Evolutionary conservation across 2,888 invertebrate species (phyloP), one percentile per base, ranked within the genome.

Genomic region (Acleris emargana): DNA sequence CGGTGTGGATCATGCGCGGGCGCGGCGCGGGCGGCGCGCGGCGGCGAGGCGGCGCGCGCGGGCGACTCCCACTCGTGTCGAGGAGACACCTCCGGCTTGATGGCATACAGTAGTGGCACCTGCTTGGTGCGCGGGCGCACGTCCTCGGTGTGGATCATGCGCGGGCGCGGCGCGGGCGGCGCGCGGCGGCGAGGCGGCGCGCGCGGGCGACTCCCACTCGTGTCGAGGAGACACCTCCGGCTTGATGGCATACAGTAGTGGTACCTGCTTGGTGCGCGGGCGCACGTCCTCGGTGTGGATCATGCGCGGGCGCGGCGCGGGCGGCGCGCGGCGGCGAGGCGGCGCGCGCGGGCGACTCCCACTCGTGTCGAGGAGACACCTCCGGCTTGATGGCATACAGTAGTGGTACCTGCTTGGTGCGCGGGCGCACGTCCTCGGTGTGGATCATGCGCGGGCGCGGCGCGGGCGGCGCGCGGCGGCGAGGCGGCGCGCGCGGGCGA

Each of bases 1-100:
- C 95, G 0, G 96, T 96, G 80, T 96, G 96, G 72, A 96, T 96
- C 96, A 96, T 96, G 77, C 95, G 95, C 4, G 96, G 96, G 38
- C 96, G 91, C 1, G 94, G 90, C 7, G 92, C 4, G 96, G 96
- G 38, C 96, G 91, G 1, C 94, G 90, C 7, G 92, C 88, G 67
- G 83, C 80, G 58, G 32, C 5, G 32, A 2, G 32, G 50, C 22
- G 50, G 50, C 17, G 28, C 28, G 17, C 9, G 52, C 28, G 52
- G 7, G 22, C n/a, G n/a, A n/a, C n/a, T n/a, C n/a, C n/a, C n/a
- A n/a, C n/a, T n/a, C n/a, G n/a, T n/a, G n/a, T n/a, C n/a, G n/a
- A n/a, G n/a, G n/a, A n/a, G n/a, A n/a, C n/a, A n/a, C n/a, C n/a
- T n/a, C n/a, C n/a, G n/a, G n/a, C n/a, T n/a, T n/a, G n/a, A n/a